Base-by-base conservation (phyloP, 2,797 vertebrate genomes). In the Gouania willdenowi region DNA sequence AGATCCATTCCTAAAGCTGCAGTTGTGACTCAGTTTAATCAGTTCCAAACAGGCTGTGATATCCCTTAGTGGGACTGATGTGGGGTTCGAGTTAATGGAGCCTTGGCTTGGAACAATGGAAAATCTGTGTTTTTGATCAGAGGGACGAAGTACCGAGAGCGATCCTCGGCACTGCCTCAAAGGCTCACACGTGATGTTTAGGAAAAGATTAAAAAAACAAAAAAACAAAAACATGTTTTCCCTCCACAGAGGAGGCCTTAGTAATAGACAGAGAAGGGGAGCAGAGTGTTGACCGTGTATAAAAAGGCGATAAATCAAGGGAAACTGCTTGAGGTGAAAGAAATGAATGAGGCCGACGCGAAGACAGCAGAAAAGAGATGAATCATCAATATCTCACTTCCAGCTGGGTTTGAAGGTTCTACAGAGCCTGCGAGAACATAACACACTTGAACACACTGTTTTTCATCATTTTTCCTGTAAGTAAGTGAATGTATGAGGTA, bases 51-150 rank as follows among this genome's bases (percentile, higher is more conserved):
- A 32, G 58, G 32, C 41, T 41, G 18, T 26, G 63, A 32, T 41
- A 49, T 67, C 46, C 38, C 60, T 27, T 42, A 12, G 41, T 6
- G 26, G 38, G 48, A 38, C 33, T 48, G 39, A 39, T 39, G 29
- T 34, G 19, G 37, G 49, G 49, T 68, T 66, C 45, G 71, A 76
- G 73, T 53, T 68, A 59, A 67, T 45, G 39, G 37, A 47, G 49
- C 16, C 41, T 80, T 83, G 79, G 79, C 79, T 68, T 47, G 27
- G 44, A 16, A 44, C 61, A 73, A 41, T 81, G 80, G 79, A 82
- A 85, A 85, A 82, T 79, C 33, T 81, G 66, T 60, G 65, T 61
- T 77, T 80, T 79, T 75, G 64, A 78, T 77, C 55, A 71, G 10
- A 9, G 39, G 26, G 71, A 57, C 76, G 47, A 43, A 62, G 39